These are phyloP conservation scores for Papilio elwesi DNA, from an alignment of 2,888 invertebrate genomes.

Conservation along the genomic window DNA sequence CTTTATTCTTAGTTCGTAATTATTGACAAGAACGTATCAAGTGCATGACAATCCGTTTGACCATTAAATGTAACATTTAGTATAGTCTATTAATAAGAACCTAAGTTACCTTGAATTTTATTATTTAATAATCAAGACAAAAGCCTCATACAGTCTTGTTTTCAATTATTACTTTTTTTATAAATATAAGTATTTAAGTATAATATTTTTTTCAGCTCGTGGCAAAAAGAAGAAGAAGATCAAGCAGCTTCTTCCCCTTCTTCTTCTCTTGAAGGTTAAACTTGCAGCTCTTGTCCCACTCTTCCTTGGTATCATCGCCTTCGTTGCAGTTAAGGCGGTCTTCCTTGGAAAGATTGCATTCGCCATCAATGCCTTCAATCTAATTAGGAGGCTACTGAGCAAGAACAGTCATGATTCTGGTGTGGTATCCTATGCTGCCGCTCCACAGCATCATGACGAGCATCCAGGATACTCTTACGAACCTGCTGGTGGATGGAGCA, in stretches of 20 bases:
- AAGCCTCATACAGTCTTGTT: too few relatives aligned
- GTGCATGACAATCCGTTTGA: too few relatives aligned
- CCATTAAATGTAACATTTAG: too few relatives aligned
- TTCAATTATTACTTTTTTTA: too few relatives aligned
- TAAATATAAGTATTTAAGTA: too few relatives aligned
- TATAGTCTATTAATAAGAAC: too few relatives aligned
- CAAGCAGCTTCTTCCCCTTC: conserved; percentile 89
- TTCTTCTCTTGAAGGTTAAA: conserved; percentile 91
- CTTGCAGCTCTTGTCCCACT: conserved; percentile 90
- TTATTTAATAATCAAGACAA: too few relatives aligned
- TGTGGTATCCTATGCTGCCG: conserved; percentile 85
- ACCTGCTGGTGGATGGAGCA: conserved; percentile 86
- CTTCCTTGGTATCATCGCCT: conserved; percentile 88
- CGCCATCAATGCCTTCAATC: conserved; percentile 88
- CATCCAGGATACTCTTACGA: conserved; percentile 82
- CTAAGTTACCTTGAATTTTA: too few relatives aligned
- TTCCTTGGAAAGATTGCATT: conserved; percentile 94
- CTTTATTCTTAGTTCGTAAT: too few relatives aligned
- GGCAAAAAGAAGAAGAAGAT: conserved; percentile 90
- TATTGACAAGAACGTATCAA: too few relatives aligned
- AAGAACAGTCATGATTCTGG: conserved; percentile 71
- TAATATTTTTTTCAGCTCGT: conserved; percentile 82
- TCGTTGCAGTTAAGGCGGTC: conserved; percentile 92
- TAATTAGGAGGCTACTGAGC: conserved; percentile 87
- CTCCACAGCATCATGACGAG: conserved; percentile 85